These are phyloP conservation scores for Menidia beryllina DNA, from an alignment of 2,113 vertebrate species.

Conservation along the genomic window DNA sequence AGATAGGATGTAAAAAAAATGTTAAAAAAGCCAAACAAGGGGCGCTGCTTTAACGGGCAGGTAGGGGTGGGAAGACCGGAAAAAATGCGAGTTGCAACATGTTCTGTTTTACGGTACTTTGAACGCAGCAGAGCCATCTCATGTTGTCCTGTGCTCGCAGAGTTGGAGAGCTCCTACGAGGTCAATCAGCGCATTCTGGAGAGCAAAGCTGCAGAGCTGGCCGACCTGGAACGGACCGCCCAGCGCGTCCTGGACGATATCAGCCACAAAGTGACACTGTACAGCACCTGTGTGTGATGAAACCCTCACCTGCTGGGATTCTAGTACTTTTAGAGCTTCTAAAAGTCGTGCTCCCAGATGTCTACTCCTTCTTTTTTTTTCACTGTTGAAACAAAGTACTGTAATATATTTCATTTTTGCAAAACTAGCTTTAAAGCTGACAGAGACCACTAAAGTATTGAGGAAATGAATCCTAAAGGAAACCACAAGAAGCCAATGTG, in stretches of 20 bases:
- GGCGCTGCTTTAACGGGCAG: too few relatives aligned
- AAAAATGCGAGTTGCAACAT: too few relatives aligned
- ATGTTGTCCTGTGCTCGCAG: slow-evolving; percentile 70
- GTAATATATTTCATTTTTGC: slow-evolving; percentile 19
- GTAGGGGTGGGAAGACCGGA: too few relatives aligned
- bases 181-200: slow-evolving; percentile 89
- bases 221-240: slow-evolving; percentile 85
- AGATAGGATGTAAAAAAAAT: too few relatives aligned
- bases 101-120: too few relatives aligned
- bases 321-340: slow-evolving; percentile 1
- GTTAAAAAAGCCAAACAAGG: too few relatives aligned
- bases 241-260: slow-evolving; percentile 87
- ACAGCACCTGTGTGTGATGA: slow-evolving; percentile 88
- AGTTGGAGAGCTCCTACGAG: slow-evolving; percentile 90
- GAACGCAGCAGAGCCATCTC: background rate
- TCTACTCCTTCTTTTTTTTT: slow-evolving; percentile 6
- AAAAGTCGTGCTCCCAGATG: background rate
- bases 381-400: slow-evolving; percentile 27
- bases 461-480: slow-evolving; percentile 25
- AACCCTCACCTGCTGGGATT: background rate
- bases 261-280: slow-evolving; percentile 90
- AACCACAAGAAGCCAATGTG: slow-evolving; percentile 56
- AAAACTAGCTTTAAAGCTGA: slow-evolving; percentile 27
- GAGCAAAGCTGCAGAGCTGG: slow-evolving; percentile 88
- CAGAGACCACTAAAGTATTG: slow-evolving; percentile 27